Conservation (phyloP, 2,113 vertebrate species). For the Callipepla squamata region DNA sequence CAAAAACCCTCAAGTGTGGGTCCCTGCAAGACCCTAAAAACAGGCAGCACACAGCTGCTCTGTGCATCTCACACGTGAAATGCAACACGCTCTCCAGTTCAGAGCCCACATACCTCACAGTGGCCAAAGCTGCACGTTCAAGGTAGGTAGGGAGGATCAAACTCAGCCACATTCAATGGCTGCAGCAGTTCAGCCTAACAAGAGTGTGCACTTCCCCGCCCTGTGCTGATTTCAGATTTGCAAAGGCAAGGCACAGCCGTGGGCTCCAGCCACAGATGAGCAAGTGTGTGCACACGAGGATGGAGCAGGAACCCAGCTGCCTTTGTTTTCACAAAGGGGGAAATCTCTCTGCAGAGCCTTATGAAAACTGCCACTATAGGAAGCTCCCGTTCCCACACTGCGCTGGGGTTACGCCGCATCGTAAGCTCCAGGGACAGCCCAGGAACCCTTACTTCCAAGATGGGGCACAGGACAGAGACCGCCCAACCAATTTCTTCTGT, state of each 20-base stretch:
- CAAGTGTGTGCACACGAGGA: background rate
- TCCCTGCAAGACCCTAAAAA: fast-evolving
- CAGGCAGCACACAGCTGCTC: fast-evolving
- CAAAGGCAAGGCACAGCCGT: background rate
- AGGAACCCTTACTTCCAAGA: no score
- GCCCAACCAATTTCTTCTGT: background rate
- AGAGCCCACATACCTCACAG: background rate
- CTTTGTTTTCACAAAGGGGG: background rate
- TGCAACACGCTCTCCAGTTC: background rate
- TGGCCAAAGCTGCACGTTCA: background rate
- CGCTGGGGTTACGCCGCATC: fast-evolving
- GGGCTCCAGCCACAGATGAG: background rate
- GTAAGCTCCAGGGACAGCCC: background rate
- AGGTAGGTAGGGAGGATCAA: background rate
- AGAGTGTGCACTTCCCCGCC: background rate
- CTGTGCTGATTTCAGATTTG: background rate
- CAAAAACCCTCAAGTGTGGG: fast-evolving
- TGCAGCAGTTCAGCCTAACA: background rate
- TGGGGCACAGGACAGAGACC: no score
- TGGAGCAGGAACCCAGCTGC: background rate
- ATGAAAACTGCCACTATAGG: background rate
- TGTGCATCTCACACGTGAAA: background rate
- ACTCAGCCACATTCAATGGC: background rate
- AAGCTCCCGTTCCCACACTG: background rate
- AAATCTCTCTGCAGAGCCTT: background rate